Evolutionary conservation across 2,797 vertebrate genomes (phyloP).

Genomic region (Urosaurus nigricauda): DNA sequence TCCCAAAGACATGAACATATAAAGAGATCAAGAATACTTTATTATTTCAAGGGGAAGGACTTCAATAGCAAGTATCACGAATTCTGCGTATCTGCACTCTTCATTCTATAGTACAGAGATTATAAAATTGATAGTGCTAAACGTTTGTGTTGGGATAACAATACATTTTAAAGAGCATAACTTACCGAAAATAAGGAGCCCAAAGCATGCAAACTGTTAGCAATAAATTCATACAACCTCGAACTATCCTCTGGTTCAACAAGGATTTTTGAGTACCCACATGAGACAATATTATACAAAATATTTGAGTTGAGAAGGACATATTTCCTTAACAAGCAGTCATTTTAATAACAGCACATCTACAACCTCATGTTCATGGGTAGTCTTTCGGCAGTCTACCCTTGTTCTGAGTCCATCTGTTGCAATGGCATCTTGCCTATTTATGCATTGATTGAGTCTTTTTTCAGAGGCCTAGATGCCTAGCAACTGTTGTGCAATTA

Average conservation of each 20-base stretch:
- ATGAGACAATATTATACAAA: not conserved
- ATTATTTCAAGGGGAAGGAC: conserved; percentile 20
- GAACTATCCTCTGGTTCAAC: not conserved
- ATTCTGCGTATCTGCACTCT: conserved; percentile 2
- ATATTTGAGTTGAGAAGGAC: not conserved
- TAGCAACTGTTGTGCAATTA: conserved; percentile 15
- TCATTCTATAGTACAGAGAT: conserved; percentile 13
- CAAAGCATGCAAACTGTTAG: not conserved
- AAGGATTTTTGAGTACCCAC: not conserved
- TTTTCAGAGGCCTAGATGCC: not conserved
- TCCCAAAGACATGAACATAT: not conserved
- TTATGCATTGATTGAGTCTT: not conserved
- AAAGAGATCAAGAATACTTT: conserved; percentile 46
- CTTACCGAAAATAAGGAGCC: not conserved
- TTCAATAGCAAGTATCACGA: conserved; percentile 31
- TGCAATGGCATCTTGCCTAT: conserved; percentile 23
- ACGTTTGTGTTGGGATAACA: not conserved
- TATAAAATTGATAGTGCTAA: not conserved
- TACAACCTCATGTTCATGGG: not conserved
- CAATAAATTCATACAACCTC: not conserved
- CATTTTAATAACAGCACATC: conserved; percentile 5
- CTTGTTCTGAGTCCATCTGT: conserved; percentile 21
- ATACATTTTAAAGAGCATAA: conserved; percentile 4
- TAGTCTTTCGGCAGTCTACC: not conserved
- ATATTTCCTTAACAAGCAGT: not conserved